Conservation (phyloP, 2,888 invertebrate species). For the Troides helena region DNA sequence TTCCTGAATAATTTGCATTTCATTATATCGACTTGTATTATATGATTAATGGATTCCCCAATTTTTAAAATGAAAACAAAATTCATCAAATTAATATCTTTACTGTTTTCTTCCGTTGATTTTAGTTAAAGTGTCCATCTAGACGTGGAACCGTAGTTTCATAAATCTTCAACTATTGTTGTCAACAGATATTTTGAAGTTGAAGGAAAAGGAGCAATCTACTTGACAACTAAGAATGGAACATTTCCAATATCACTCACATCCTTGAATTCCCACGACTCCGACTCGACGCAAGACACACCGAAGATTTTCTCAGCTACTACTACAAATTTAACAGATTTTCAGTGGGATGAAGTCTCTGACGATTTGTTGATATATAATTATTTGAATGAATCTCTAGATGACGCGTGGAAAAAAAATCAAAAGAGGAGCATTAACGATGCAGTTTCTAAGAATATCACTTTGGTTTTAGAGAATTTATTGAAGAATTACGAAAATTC, state of each 20-base stretch:
- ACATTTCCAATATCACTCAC: constrained; percentile 76
- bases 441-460: constrained; percentile 90
- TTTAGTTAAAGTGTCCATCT: neutral
- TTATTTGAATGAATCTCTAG: constrained; percentile 62
- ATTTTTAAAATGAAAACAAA: neutral
- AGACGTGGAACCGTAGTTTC: constrained; percentile 2
- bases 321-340: constrained; percentile 59
- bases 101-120: neutral
- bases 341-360: constrained; percentile 54
- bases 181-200: constrained; percentile 52
- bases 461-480: constrained; percentile 90
- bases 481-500: constrained; percentile 95
- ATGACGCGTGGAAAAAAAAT: constrained; percentile 54
- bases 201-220: constrained; percentile 72
- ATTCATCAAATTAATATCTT: neutral
- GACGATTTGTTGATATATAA: constrained; percentile 60
- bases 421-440: constrained; percentile 82
- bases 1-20: constrained; percentile 15
- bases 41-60: neutral
- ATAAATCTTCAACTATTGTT: constrained; percentile 35
- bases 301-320: constrained; percentile 61
- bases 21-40: constrained; percentile 1
- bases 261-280: constrained; percentile 59
- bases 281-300: constrained; percentile 54
- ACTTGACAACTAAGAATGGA: constrained; percentile 76